phyloP scores from a whole-genome alignment of 2,888 invertebrate species.

The Cacoxenus indagator region DNA sequence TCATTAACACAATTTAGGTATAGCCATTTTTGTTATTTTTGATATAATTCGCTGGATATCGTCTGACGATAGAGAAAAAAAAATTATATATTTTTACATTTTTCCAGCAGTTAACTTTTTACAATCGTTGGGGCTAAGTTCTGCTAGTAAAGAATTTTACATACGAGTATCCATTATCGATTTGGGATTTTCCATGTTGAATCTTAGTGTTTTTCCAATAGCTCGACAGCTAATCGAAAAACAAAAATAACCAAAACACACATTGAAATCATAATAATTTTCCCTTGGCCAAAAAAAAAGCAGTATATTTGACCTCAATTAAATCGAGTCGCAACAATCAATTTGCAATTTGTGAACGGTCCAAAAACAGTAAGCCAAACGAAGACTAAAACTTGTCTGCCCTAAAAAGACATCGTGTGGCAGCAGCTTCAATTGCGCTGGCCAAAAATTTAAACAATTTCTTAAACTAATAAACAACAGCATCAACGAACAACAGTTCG shows the following conservation, averaged over 20 bases:
- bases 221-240: neutral
- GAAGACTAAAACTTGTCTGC: neutral
- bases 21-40: no score
- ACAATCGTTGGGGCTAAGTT: no score
- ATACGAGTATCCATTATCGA: no score
- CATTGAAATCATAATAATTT: neutral
- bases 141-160: no score
- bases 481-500: neutral
- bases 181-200: neutral
- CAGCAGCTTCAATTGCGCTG: neutral
- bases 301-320: constrained; percentile 57
- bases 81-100: no score
- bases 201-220: no score
- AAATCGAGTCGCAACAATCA: constrained; percentile 46
- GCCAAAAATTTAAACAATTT: neutral
- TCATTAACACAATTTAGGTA: no score
- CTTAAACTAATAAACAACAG: neutral
- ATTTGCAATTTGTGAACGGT: constrained; percentile 51
- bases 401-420: constrained; percentile 11
- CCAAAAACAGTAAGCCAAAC: constrained; percentile 45
- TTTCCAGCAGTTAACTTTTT: no score
- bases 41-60: no score
- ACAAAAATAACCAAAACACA: neutral
- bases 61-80: no score
- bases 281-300: constrained; percentile 15